These are phyloP conservation scores for Metallyticus violacea DNA, from an alignment of 2,888 invertebrate species.

Conservation along the genomic window DNA sequence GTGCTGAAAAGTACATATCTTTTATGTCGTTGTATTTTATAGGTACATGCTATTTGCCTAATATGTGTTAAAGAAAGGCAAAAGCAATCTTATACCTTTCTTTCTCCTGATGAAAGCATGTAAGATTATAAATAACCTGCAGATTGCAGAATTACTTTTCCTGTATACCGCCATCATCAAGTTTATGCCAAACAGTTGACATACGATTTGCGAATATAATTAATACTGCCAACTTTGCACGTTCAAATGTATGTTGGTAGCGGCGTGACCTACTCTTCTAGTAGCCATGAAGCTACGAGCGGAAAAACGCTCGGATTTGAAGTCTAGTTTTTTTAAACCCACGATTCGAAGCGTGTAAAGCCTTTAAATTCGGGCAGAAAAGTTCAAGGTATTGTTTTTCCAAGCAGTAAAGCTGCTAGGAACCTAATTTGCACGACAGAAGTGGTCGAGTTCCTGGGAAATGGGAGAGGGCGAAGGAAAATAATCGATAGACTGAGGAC, in stretches of 20 bases:
- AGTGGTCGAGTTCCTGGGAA: not conserved
- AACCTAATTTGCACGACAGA: not conserved
- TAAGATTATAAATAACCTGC: too few relatives aligned
- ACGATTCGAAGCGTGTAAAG: not conserved
- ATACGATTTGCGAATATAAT: not conserved
- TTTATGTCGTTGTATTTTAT: too few relatives aligned
- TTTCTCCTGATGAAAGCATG: too few relatives aligned
- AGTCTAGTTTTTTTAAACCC: not conserved
- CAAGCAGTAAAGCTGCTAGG: not conserved
- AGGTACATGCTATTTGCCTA: too few relatives aligned
- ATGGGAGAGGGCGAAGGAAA: not conserved
- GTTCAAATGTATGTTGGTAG: not conserved
- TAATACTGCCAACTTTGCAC: not conserved
- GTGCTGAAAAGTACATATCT: too few relatives aligned
- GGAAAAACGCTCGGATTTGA: not conserved
- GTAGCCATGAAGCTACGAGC: not conserved
- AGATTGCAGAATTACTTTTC: too few relatives aligned
- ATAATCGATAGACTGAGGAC: constrained; percentile 6
- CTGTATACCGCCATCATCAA: not conserved
- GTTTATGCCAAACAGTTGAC: too few relatives aligned
- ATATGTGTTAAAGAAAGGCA: too few relatives aligned
- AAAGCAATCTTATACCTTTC: too few relatives aligned
- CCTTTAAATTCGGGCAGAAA: not conserved
- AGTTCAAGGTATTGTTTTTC: not conserved
- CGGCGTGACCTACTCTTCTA: not conserved